A percentile compares a stretch with the other conserved stretches of the same genome.
These are phyloP conservation scores for Stigmatopora argus DNA, from an alignment of 2,113 vertebrate genomes.

Conservation along the genomic window DNA sequence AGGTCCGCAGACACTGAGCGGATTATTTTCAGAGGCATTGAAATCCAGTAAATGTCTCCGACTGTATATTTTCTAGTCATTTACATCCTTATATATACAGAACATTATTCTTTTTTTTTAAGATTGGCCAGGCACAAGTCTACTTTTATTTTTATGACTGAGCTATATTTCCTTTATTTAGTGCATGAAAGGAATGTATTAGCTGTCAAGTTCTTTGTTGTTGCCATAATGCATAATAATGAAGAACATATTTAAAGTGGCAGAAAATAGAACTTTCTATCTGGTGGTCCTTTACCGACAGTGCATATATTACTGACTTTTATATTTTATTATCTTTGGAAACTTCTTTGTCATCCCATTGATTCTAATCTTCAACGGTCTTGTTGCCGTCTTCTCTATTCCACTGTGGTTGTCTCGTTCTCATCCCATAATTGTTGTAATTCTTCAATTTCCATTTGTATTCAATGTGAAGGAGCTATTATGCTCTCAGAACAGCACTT, in stretches of 20 bases:
- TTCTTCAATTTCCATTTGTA: slow-evolving; percentile 19
- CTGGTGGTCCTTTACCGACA: neutral
- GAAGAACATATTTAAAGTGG: too few species aligned
- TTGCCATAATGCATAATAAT: neutral
- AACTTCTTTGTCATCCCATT: neutral
- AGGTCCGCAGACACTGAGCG: neutral
- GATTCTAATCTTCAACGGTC: neutral
- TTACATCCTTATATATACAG: neutral
- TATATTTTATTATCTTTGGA: neutral
- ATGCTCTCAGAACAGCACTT: slow-evolving; percentile 27
- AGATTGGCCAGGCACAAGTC: neutral
- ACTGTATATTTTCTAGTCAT: neutral
- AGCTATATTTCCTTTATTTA: neutral
- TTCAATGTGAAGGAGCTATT: slow-evolving; percentile 30
- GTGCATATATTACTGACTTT: neutral
- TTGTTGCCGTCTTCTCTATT: neutral
- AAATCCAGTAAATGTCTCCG: neutral
- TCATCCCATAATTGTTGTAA: slow-evolving; percentile 23
- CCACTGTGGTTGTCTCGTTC: neutral
- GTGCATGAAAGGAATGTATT: neutral
- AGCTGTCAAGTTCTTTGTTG: neutral
- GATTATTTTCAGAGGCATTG: neutral
- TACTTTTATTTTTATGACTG: neutral
- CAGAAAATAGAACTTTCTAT: neutral
- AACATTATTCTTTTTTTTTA: neutral